Base-by-base conservation (phyloP, 1,140 invertebrate genomes). In the Zaprionus camerounensis region DNA sequence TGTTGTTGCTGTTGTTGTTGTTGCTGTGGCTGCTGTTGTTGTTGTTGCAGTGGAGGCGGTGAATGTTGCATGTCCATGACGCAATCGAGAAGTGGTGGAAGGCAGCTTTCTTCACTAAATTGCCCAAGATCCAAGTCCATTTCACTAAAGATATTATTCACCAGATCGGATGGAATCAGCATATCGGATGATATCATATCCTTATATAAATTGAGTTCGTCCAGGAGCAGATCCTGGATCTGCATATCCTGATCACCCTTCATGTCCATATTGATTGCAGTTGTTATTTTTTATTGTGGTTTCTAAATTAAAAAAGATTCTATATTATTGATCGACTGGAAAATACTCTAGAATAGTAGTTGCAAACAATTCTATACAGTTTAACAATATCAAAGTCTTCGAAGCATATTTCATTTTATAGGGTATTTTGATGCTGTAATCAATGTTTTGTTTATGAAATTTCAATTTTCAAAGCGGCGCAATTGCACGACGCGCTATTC, bases 141-240 rank as follows among this genome's bases (percentile, higher is more conserved):
- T 15, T 91, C 88, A 58, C 78, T 80, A 3, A 92, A 71, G 31
- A 92, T 82, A 22, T 74, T 91, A 41, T 91, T 83, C 13, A 92
- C 22, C 82, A 92, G 85, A 41, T 92, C 91, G 5, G 80, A 71
- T 20, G 88, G 77, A 34, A 92, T 71, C 67, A 92, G 26, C 82
- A 92, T 91, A 41, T 92, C 91, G 5, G 80, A 71, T 20, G 88
- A 78, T 44, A 92, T 71, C 67, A 91, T 91, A 31, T 92, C 91
- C 20, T 91, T 91, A 6, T 92, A 86, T 11, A 92, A 78, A 6
- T 88, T 88, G 2, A 92, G 67, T 65, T 92, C 91, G 61, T 88
- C 76, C 57, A 90, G 91, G 56, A 79, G 75, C 13, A 87, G 70
- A 46, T 82, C 88, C 74, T 87, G 5, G 69, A 38, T 38, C 68